Base-by-base conservation (phyloP, 2,888 invertebrate genomes). In the Onchidella celtica region DNA sequence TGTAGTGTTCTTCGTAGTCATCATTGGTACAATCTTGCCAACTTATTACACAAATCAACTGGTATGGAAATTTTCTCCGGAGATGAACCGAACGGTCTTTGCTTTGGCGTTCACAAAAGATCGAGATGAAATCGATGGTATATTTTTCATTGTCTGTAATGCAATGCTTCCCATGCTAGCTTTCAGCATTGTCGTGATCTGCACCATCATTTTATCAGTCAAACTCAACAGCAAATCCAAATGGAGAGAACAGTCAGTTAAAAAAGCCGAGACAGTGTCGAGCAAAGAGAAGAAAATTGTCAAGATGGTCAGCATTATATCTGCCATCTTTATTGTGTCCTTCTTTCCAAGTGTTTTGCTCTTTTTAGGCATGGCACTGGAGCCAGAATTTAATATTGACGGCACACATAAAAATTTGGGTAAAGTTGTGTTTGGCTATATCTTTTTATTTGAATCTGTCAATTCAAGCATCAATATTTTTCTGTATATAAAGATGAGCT, bases 391-490 rank as follows among this genome's bases (percentile, higher is more conserved):
- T 61, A 6, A 9, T 61, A n/a, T 61, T 24, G 61, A 6, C n/a
- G 61, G 61, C 21, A 61, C n/a, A 32, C 61, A 74, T 34, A 24
- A 29, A 24, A 74, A 74, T 57, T 34, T 34, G 74, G 34, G 57
- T 36, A 29, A 14, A n/a, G 74, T 74, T 6, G 3, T 74, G 14
- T 57, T 27, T 29, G 34, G 21, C 0, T 6, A 34, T 27, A 36
- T 34, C 36, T 74, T 34, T 11, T n/a, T 55, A 17, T 17, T 74
- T 14, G 34, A 61, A 36, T 55, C 74, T 3, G n/a, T 36, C 74
- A 74, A 74, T 32, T 27, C 74, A 4, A 27, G 59, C 21, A 11
- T 74, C 61, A 74, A 57, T 34, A 55, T 59, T 38, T 61, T 74
- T n/a, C 29, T 74, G 17, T 74, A 74, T 24, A 21, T 34, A 11